Base-by-base conservation (phyloP, 1,140 invertebrate species). In the Littorina saxatilis region DNA sequence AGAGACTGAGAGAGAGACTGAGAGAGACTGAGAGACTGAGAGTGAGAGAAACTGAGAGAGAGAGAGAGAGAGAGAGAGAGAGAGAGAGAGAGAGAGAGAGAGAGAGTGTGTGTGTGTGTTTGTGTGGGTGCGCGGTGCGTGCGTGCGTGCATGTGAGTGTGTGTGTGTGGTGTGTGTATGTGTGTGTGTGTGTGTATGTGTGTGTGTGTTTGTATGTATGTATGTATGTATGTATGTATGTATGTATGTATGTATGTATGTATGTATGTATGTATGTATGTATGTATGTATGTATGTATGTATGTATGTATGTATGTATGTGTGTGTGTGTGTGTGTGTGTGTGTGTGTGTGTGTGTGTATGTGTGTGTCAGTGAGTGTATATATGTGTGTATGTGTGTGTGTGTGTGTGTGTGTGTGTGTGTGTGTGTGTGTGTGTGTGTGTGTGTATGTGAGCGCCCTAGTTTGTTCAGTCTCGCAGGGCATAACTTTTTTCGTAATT, bases 391-490 rank as follows among this genome's bases (percentile, higher is more conserved):
- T 68, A 32, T 0, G 63, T 58, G 55, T 0, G 55, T 58, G 1
- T 20, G 55, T 58, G 52, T 3, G 52, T 58, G 5, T 58, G 52
- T 58, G 5, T 58, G 52, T 20, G 55, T 68, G 63, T 35, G 63
- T 68, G 63, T 35, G 63, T 68, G 63, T 32, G 63, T 68, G 63
- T 32, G 50, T 52, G 50, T 52, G 50, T 52, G 50, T 52, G 50
- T n/a, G n/a, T n/a, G n/a, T n/a, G n/a, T n/a, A n/a, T n/a, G n/a
- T n/a, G n/a, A n/a, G n/a, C n/a, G n/a, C 23, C 5, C 47, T 9
- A 7, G 58, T 9, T n/a, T n/a, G n/a, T n/a, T n/a, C n/a, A n/a
- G n/a, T n/a, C n/a, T n/a, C n/a, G n/a, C n/a, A n/a, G n/a, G n/a
- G n/a, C n/a, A n/a, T n/a, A n/a, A n/a, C n/a, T n/a, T n/a, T n/a